Evolutionary conservation across 1,140 invertebrate species (phyloP).

Genomic region (Cataglyphis hispanica): DNA sequence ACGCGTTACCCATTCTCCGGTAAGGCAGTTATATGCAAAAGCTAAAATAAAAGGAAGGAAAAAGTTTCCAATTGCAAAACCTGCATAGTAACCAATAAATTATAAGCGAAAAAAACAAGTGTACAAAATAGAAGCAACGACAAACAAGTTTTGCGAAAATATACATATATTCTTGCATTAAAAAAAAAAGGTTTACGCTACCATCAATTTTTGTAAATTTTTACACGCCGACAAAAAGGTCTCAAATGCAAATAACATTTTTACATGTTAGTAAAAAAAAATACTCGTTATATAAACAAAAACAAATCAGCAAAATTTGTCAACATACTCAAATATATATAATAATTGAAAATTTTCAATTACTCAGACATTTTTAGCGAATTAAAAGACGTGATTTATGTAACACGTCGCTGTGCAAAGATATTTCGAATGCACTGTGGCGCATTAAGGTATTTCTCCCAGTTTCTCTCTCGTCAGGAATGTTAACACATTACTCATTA

Average conservation of each 20-base stretch:
- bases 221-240: neutral
- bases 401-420: neutral
- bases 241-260: neutral
- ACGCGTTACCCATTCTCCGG: neutral
- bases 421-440: constrained; percentile 1
- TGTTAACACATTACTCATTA: constrained; percentile 31
- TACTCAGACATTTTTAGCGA: neutral
- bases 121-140: neutral
- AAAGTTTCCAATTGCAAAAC: constrained; percentile 20
- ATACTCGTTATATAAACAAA: neutral
- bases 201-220: neutral
- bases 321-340: neutral
- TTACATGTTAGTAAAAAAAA: neutral
- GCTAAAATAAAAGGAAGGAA: neutral
- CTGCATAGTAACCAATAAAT: neutral
- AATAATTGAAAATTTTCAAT: constrained; percentile 2
- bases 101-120: constrained; percentile 11
- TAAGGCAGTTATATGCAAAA: neutral
- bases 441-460: constrained; percentile 12
- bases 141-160: constrained; percentile 35
- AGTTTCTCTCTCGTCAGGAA: neutral
- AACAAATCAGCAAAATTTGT: neutral
- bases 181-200: neutral
- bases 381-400: constrained; percentile 14
- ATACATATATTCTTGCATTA: neutral